A percentile compares a stretch with the other conserved stretches of the same genome.
These are phyloP conservation scores for Melipona bicolor DNA, from an alignment of 2,888 invertebrate genomes.

Conservation along the genomic window DNA sequence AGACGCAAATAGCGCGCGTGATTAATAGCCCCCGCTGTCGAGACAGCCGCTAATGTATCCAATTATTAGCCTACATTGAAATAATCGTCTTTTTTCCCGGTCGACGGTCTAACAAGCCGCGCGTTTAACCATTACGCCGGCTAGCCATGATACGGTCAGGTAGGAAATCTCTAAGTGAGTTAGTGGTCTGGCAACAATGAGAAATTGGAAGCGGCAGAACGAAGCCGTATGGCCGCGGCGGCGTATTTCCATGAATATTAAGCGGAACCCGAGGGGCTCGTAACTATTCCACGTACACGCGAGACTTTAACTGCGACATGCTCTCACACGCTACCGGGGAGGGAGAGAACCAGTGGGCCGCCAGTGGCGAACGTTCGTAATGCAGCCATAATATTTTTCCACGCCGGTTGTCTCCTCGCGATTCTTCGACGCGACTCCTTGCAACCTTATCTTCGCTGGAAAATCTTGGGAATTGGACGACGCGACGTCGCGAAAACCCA, in stretches of 20 bases:
- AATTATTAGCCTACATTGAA: background rate
- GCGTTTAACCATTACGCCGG: background rate
- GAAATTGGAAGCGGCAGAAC: conserved; percentile 28
- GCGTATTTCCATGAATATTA: conserved; percentile 45
- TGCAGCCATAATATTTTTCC: conserved; percentile 27
- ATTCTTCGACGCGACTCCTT: background rate
- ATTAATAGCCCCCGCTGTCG: background rate
- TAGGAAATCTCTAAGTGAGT: background rate
- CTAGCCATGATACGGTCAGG: background rate
- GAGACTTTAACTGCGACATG: conserved; percentile 13
- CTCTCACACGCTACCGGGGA: conserved; percentile 12
- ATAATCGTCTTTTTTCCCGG: background rate
- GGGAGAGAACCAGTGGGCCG: background rate
- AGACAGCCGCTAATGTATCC: background rate
- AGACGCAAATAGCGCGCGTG: background rate
- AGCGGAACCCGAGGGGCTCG: conserved; percentile 30
- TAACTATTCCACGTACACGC: conserved; percentile 47
- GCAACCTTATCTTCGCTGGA: background rate
- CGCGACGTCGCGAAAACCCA: background rate
- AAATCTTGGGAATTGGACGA: background rate
- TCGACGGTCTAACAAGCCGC: background rate
- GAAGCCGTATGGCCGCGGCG: conserved; percentile 14
- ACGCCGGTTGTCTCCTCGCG: background rate
- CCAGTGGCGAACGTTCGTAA: conserved; percentile 24
- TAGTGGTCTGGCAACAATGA: conserved; percentile 29